Percentiles rank a stretch among this genome's conserved stretches.
Conservation (phyloP, 2,797 vertebrate genomes). For the Rhodeus uyekii region DNA sequence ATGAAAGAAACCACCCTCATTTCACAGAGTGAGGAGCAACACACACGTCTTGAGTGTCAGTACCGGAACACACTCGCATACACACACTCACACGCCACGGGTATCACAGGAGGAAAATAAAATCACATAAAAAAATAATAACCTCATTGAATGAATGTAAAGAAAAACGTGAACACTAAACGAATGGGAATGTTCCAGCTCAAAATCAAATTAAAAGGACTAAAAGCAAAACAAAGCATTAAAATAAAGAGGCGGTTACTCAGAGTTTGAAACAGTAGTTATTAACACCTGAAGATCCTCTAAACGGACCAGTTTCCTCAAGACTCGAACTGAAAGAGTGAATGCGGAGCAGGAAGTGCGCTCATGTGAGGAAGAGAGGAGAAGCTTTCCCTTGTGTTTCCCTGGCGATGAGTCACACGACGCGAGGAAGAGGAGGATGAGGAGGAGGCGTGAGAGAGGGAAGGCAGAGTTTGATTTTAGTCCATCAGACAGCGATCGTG, state of each 20-base stretch:
- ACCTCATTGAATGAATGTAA: conserved; percentile 56
- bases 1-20: conserved; percentile 18
- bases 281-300: conserved; percentile 72
- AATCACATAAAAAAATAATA: conserved; percentile 59
- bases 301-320: conserved; percentile 58
- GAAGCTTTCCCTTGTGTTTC: conserved; percentile 62
- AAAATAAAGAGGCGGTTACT: conserved; percentile 57
- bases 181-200: conserved; percentile 73
- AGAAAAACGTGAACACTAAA: conserved; percentile 56
- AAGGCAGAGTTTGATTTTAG: conserved; percentile 49
- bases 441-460: conserved; percentile 47
- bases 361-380: conserved; percentile 64
- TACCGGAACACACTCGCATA: conserved; percentile 59
- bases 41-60: neutral
- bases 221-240: conserved; percentile 47
- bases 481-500: conserved; percentile 49
- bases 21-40: conserved; percentile 33
- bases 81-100: conserved; percentile 20
- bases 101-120: conserved; percentile 39
- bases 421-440: conserved; percentile 40
- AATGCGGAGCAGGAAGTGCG: conserved; percentile 49
- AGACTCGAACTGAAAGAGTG: conserved; percentile 34
- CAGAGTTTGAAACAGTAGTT: conserved; percentile 57
- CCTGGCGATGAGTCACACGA: conserved; percentile 51
- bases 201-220: conserved; percentile 55